Evolutionary conservation across 2,888 invertebrate genomes (phyloP).

Genomic region (Chymomyza amoena): DNA sequence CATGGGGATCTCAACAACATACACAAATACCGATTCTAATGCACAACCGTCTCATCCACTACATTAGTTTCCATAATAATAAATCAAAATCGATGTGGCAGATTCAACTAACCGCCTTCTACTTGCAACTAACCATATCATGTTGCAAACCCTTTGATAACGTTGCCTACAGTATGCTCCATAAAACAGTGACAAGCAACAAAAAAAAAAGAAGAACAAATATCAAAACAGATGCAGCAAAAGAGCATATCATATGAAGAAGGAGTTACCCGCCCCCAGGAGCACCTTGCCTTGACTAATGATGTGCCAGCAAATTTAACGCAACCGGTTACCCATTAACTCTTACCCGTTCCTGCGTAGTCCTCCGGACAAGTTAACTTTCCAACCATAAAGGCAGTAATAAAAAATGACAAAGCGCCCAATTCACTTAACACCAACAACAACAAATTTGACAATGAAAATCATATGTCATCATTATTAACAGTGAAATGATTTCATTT

Average conservation of each 20-base stretch:
- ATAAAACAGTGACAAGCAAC: not conserved
- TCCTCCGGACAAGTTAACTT: constrained; percentile 36
- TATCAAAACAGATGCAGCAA: constrained; percentile 61
- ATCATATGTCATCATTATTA: constrained; percentile 79
- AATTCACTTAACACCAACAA: constrained; percentile 71
- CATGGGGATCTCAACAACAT: too few species aligned
- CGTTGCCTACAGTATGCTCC: not conserved
- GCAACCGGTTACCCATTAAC: constrained; percentile 58
- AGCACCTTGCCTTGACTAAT: constrained; percentile 69
- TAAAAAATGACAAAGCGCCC: constrained; percentile 68
- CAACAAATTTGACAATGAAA: constrained; percentile 74
- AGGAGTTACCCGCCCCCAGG: constrained; percentile 16
- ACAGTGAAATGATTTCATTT: constrained; percentile 78
- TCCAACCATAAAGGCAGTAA: constrained; percentile 19
- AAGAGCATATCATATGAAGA: not conserved
- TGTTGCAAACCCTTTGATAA: not conserved
- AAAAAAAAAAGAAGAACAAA: constrained; percentile 30
- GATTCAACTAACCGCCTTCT: not conserved
- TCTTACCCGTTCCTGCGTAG: not conserved
- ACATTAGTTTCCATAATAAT: constrained; percentile 20
- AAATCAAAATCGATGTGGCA: constrained; percentile 44
- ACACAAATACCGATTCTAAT: not conserved
- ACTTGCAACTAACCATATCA: not conserved
- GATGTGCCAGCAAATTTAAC: constrained; percentile 76
- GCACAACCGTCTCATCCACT: not conserved